Conservation (phyloP, 2,113 vertebrate species). For the Ramphastos sulfuratus region DNA sequence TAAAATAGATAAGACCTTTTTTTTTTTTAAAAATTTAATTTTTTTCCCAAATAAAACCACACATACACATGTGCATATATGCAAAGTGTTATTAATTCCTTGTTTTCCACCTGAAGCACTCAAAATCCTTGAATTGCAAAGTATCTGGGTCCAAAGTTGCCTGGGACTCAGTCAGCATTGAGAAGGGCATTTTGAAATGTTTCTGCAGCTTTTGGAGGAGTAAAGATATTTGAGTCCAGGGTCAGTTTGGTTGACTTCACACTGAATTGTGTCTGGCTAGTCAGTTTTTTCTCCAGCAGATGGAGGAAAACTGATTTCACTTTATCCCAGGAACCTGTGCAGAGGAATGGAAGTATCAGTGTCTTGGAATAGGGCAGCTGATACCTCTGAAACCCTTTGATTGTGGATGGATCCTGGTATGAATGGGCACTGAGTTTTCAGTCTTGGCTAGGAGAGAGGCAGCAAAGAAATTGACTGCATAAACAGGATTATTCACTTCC, state of each 20-base stretch:
- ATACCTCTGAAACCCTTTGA: background rate
- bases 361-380: rapidly evolving
- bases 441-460: background rate
- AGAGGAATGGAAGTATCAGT: background rate
- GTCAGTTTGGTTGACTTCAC: background rate
- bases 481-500: background rate
- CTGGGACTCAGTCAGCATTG: background rate
- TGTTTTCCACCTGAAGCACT: background rate
- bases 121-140: background rate
- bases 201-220: background rate
- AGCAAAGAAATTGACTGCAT: background rate
- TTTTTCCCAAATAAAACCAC: background rate
- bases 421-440: background rate
- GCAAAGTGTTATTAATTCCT: background rate
- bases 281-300: background rate
- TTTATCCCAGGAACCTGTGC: background rate
- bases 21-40: no score
- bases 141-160: background rate
- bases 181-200: background rate
- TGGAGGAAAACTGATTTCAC: background rate
- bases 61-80: no score
- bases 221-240: background rate
- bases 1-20: background rate
- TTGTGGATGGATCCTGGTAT: background rate
- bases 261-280: background rate